Conservation (phyloP, 2,888 invertebrate genomes). For the Drosophila mercatorum region DNA sequence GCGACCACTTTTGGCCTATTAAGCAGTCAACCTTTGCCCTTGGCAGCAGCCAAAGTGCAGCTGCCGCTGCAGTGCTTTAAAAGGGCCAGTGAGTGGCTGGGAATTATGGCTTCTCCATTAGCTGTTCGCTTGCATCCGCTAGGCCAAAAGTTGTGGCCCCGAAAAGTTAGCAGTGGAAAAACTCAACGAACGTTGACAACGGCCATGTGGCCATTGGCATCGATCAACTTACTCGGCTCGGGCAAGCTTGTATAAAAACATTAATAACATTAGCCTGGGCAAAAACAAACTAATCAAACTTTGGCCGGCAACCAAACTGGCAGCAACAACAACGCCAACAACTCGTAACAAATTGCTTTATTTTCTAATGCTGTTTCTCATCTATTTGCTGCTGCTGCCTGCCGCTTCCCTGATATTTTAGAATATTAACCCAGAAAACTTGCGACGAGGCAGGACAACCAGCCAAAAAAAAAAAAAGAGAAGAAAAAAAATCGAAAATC, state of each 20-base stretch:
- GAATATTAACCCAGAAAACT: conserved; percentile 59
- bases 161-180: conserved; percentile 39
- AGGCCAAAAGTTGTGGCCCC: conserved; percentile 34
- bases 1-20: conserved; percentile 30
- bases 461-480: conserved; percentile 7
- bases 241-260: conserved; percentile 55
- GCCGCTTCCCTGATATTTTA: conserved; percentile 40
- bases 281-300: conserved; percentile 75
- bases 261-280: conserved; percentile 69
- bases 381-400: conserved; percentile 16
- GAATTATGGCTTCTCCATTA: conserved; percentile 40
- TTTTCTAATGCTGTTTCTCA: conserved; percentile 52
- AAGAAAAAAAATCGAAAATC: conserved; percentile 60
- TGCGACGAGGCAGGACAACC: conserved; percentile 20
- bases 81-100: conserved; percentile 22
- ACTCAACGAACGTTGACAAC: conserved; percentile 22
- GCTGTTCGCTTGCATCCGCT: conserved; percentile 14
- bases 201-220: conserved; percentile 22
- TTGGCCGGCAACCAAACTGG: conserved; percentile 36
- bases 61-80: conserved; percentile 24
- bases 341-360: conserved; percentile 74
- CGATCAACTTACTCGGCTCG: conserved; percentile 40
- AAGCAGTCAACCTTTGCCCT: conserved; percentile 10
- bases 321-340: conserved; percentile 18
- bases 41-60: conserved; percentile 13